phyloP scores from a whole-genome alignment of 2,888 invertebrate species.

The Callyntrura guangdongensis region DNA sequence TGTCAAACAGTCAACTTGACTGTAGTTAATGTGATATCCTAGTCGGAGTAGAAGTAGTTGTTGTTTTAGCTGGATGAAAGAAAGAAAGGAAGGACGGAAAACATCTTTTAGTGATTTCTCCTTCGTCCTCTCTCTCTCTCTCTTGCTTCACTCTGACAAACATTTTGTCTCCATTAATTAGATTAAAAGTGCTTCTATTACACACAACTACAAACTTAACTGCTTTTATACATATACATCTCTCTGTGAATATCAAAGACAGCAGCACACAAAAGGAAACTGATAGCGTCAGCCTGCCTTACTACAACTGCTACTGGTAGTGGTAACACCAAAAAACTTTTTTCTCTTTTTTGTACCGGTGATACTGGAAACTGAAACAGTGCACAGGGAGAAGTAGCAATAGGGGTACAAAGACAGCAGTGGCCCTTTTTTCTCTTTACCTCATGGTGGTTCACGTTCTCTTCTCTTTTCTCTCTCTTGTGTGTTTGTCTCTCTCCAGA shows the following conservation, averaged over 20 bases:
- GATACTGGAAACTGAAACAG: no score
- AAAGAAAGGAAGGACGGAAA: conserved; percentile 20
- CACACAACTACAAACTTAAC: conserved; percentile 17
- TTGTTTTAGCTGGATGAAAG: conserved; percentile 10
- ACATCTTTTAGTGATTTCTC: conserved; percentile 49
- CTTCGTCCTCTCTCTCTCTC: no score
- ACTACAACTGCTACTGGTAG: not conserved
- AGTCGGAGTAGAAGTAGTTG: not conserved
- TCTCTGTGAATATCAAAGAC: not conserved
- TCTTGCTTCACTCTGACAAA: conserved; percentile 69
- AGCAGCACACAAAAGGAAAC: conserved; percentile 24
- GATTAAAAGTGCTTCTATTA: conserved; percentile 67
- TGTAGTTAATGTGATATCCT: conserved; percentile 41
- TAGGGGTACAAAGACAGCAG: conserved; percentile 15
- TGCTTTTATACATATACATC: no score
- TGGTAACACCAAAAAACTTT: not conserved
- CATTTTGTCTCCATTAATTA: conserved; percentile 77
- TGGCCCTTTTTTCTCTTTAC: not conserved
- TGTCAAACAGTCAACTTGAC: conserved; percentile 59
- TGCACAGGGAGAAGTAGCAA: no score
- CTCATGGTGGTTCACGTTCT: no score
- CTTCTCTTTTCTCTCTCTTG: not conserved
- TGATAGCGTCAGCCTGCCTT: conserved; percentile 56
- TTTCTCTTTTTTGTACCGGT: not conserved
- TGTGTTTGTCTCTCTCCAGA: conserved; percentile 2